Percentiles rank a stretch among this genome's conserved stretches.
phyloP scores from a whole-genome alignment of 2,888 invertebrate species.

The Xestia c-nigrum region DNA sequence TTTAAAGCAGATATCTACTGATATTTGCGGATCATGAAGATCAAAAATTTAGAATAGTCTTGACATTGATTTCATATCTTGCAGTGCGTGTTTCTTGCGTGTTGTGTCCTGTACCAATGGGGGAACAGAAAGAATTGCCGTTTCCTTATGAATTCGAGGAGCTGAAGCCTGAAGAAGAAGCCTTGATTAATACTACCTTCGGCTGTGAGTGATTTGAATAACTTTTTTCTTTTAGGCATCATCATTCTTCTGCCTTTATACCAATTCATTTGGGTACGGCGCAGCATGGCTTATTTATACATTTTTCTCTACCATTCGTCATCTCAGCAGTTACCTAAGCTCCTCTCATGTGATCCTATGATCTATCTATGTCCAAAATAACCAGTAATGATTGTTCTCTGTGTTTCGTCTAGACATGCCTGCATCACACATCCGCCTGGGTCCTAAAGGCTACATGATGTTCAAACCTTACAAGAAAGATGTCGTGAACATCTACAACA shows the following conservation, averaged over 20 bases:
- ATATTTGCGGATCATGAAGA: neutral
- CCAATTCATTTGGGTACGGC: too few species aligned
- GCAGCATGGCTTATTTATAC: too few species aligned
- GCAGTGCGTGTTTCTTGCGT: too few species aligned
- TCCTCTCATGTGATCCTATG: too few species aligned
- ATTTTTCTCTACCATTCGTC: too few species aligned
- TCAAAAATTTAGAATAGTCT: neutral
- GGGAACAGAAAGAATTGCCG: conserved; percentile 24
- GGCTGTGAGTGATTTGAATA: conserved; percentile 23
- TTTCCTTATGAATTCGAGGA: conserved; percentile 49
- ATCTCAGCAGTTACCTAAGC: too few species aligned
- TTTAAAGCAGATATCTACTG: neutral
- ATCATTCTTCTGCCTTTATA: too few species aligned
- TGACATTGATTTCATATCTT: neutral
- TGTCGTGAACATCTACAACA: conserved; percentile 91
- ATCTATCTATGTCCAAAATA: neutral
- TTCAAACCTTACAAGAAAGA: conserved; percentile 73
- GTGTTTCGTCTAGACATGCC: conserved; percentile 3
- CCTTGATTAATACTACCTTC: conserved; percentile 10
- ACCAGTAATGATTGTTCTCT: neutral
- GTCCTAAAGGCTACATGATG: conserved; percentile 58
- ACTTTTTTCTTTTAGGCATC: too few species aligned
- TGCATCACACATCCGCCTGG: conserved; percentile 37
- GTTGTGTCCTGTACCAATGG: conserved; percentile 23
- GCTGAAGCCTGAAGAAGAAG: conserved; percentile 36